Conservation (phyloP, 2,113 vertebrate genomes). For the Alligator sinensis region DNA sequence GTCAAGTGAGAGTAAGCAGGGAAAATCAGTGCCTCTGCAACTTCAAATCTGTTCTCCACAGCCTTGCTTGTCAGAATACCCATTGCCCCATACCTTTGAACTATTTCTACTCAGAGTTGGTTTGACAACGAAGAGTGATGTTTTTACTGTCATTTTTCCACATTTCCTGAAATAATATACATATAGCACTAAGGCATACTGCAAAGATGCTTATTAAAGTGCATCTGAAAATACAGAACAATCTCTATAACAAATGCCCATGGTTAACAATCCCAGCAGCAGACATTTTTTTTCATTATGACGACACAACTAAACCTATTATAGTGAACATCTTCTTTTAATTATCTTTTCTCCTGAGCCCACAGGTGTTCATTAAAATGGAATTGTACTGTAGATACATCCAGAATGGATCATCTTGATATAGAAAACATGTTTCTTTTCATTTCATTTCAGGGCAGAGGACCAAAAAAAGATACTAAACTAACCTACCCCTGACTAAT, state of each 20-base stretch:
- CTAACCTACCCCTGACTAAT: too few species aligned
- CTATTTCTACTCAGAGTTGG: neutral
- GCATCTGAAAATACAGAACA: too few species aligned
- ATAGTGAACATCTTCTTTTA: too few species aligned
- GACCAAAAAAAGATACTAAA: neutral
- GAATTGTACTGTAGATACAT: neutral
- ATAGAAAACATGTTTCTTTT: neutral
- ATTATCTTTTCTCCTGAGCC: too few species aligned
- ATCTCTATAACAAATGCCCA: too few species aligned
- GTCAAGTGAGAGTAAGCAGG: neutral
- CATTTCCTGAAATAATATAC: neutral
- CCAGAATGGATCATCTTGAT: neutral
- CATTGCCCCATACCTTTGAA: too few species aligned
- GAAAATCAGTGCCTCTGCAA: neutral
- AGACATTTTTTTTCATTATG: too few species aligned
- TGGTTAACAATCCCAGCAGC: too few species aligned
- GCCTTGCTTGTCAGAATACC: neutral
- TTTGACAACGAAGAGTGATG: neutral
- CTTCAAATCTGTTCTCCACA: neutral
- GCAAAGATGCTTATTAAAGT: neutral
- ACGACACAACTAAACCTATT: too few species aligned
- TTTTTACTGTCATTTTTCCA: neutral
- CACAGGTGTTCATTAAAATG: too few species aligned
- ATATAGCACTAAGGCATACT: neutral
- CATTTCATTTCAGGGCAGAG: neutral